A percentile compares a stretch with the other conserved stretches of the same genome.
These are phyloP conservation scores for Stichodactyla helianthus DNA, from an alignment of 64 coral and sea anemone genomes.

Conservation along the genomic window DNA sequence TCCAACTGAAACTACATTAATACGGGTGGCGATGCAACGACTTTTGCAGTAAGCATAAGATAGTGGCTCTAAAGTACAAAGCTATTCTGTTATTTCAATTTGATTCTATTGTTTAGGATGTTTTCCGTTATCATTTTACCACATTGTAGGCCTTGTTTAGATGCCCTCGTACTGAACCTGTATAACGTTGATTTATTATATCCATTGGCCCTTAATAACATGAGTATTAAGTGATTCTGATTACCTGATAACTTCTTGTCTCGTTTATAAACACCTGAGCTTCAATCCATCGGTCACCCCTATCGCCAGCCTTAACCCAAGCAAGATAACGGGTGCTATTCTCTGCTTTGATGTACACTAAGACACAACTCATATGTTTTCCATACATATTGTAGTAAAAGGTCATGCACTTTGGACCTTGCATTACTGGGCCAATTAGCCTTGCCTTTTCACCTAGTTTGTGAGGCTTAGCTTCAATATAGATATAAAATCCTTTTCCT, in stretches of 20 bases:
- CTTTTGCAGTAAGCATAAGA: no score
- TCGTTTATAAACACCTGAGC: constrained; percentile 27
- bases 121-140: no score
- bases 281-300: constrained; percentile 41
- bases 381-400: constrained; percentile 57
- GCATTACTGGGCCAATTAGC: constrained; percentile 30
- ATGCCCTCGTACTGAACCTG: no score
- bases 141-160: no score
- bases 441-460: constrained; percentile 23
- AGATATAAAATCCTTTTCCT: constrained; percentile 46
- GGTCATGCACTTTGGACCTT: constrained; percentile 47
- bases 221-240: neutral
- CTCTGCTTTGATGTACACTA: constrained; percentile 13
- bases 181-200: no score
- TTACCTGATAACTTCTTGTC: constrained; percentile 4
- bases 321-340: neutral
- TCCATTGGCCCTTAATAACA: no score
- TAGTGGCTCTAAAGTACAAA: no score
- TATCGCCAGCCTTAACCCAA: constrained; percentile 51
- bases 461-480: neutral
- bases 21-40: no score
- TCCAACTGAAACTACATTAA: no score
- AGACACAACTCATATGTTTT: constrained; percentile 32
- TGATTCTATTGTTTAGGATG: no score
- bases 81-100: no score